Evolutionary conservation across 2,888 invertebrate genomes (phyloP), one percentile per base, ranked within the genome.

Genomic region (Drosophila quinaria): DNA sequence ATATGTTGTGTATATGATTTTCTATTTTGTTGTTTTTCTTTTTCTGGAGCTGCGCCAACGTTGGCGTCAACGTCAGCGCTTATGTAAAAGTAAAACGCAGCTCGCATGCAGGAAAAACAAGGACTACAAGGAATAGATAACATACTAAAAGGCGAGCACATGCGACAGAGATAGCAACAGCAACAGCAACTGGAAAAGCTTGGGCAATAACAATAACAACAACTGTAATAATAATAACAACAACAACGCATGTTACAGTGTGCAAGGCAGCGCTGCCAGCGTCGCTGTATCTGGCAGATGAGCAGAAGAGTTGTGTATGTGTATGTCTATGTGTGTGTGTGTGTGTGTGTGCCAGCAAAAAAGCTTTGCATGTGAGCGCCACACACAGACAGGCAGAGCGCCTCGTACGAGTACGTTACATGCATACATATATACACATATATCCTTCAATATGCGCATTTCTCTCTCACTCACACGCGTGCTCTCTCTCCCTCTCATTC

Each of bases 1-100:
- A 86, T 78, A 74, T 89, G 90, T 87, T 89, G 86, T 89, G 86
- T 89, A 89, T 78, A 89, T 87, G 87, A 81, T 78, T 78, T 78
- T 81, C 46, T 42, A 25, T 58, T 8, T 70, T 56, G 63, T 47
- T 64, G 46, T 77, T 75, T 51, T 55, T 17, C 15, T 17, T 35
- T 61, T 67, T 31, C 58, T 55, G 55, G 64, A 64, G 63, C 66
- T 78, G 65, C 73, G 79, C 75, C 78, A 79, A 61, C 72, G 74
- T 52, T 59, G 47, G 39, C 60, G 70, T 19, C 33, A 39, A 29
- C 68, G 60, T 37, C 66, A 25, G 42, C 13, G 65, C 75, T 71
- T 75, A 75, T 73, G 66, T 80, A 76, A 50, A 83, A 84, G 78
- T 80, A 79, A 74, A 81, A 75, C 73, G 73, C 68, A 75, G 73